These are phyloP conservation scores for Gasterosteus nipponicus DNA, from an alignment of 2,113 vertebrate species.

Conservation along the genomic window DNA sequence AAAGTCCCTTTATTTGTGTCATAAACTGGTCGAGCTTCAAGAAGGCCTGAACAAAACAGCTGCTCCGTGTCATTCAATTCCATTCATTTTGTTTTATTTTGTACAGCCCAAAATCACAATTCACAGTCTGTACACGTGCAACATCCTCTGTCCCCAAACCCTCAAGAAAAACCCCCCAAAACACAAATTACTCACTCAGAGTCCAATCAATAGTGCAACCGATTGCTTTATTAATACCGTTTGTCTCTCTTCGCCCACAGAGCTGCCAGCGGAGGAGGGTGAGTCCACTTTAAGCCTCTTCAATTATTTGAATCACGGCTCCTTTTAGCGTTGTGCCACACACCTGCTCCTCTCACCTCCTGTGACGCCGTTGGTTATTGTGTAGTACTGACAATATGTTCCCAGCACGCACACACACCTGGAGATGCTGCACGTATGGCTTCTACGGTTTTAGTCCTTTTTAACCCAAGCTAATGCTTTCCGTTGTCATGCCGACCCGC, in stretches of 20 bases:
- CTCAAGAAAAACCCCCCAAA: too few species aligned
- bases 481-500: background rate
- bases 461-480: background rate
- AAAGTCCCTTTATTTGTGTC: constrained; percentile 25
- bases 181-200: background rate
- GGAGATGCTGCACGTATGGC: background rate
- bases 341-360: constrained; percentile 47
- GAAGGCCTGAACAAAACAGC: constrained; percentile 13
- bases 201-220: background rate
- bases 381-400: constrained; percentile 9
- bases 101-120: too few species aligned
- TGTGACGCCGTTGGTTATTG: constrained; percentile 17
- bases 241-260: constrained; percentile 67
- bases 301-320: background rate
- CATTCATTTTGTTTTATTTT: too few species aligned
- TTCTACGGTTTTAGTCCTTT: background rate
- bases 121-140: too few species aligned
- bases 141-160: too few species aligned
- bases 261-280: constrained; percentile 86
- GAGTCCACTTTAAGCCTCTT: constrained; percentile 40
- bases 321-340: constrained; percentile 4
- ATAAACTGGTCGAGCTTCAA: constrained; percentile 16
- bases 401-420: background rate
- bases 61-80: background rate
- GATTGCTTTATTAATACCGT: constrained; percentile 23